Conservation (phyloP, 2,113 vertebrate species). For the Phodopus roborovskii region DNA sequence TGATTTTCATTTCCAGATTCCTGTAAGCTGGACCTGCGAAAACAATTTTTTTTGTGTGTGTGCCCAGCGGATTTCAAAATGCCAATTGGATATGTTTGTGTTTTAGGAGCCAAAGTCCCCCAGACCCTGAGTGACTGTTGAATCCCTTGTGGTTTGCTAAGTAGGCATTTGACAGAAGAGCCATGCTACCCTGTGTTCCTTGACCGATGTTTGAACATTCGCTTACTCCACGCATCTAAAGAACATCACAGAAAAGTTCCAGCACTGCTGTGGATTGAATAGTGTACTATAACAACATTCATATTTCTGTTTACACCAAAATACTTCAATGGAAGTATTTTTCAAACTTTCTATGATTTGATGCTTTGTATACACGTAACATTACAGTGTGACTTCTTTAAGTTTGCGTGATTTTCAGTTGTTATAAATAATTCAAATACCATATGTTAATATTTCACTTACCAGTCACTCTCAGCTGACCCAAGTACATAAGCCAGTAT, state of each 20-base stretch:
- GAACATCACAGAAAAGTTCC: neutral
- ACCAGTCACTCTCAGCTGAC: neutral
- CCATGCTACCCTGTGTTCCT: neutral
- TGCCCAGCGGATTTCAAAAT: neutral
- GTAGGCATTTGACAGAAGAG: conserved; percentile 20
- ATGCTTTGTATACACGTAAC: neutral
- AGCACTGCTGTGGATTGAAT: neutral
- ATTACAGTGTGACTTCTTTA: neutral
- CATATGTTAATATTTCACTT: neutral
- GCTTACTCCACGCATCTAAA: neutral
- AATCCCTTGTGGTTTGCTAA: conserved; percentile 9
- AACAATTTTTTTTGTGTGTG: neutral
- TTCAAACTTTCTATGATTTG: neutral
- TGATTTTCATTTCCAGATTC: neutral
- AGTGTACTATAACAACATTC: neutral
- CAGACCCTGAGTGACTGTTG: neutral
- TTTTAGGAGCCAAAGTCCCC: conserved; percentile 15
- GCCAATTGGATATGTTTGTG: neutral
- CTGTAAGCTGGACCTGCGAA: neutral
- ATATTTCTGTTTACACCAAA: neutral
- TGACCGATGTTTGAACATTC: neutral
- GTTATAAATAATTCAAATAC: neutral
- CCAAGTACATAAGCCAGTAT: neutral
- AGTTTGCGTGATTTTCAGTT: neutral
- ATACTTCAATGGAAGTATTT: neutral